Evolutionary conservation across 2,888 invertebrate species (phyloP).

Genomic region (Steinernema carpocapsae): DNA sequence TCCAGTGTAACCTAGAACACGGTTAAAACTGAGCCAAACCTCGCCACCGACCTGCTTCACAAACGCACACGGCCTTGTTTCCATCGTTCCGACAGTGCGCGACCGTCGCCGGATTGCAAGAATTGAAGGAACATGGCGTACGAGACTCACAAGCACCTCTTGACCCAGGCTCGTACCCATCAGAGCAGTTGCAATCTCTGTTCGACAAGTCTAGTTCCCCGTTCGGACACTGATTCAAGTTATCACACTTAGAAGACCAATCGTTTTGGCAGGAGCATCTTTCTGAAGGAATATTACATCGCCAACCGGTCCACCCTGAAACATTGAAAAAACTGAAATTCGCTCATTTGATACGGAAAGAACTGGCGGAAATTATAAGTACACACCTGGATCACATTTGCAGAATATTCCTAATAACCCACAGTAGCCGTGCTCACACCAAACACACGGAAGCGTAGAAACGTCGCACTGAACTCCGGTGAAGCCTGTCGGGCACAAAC

Average conservation of each 20-base stretch:
- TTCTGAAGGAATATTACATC: no score
- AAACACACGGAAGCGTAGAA: neutral
- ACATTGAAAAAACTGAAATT: neutral
- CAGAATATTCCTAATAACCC: neutral
- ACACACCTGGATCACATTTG: slow-evolving; percentile 6
- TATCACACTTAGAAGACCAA: neutral
- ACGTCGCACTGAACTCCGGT: slow-evolving; percentile 13
- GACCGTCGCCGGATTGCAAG: neutral
- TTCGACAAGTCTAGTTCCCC: neutral
- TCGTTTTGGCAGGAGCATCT: slow-evolving; percentile 3
- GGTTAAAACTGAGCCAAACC: neutral
- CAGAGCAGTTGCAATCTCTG: neutral
- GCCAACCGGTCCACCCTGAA: slow-evolving; percentile 10
- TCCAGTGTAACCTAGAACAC: neutral
- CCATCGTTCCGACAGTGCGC: neutral
- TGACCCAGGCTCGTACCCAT: neutral
- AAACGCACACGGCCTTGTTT: neutral
- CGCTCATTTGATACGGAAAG: no score
- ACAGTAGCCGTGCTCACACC: neutral
- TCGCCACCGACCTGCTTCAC: neutral
- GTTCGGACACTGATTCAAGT: neutral
- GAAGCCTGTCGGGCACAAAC: neutral
- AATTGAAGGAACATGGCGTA: neutral
- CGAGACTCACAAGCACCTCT: neutral
- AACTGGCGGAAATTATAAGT: neutral